Conservation (phyloP, 1,140 invertebrate species). For the Caligus rogercresseyi region DNA sequence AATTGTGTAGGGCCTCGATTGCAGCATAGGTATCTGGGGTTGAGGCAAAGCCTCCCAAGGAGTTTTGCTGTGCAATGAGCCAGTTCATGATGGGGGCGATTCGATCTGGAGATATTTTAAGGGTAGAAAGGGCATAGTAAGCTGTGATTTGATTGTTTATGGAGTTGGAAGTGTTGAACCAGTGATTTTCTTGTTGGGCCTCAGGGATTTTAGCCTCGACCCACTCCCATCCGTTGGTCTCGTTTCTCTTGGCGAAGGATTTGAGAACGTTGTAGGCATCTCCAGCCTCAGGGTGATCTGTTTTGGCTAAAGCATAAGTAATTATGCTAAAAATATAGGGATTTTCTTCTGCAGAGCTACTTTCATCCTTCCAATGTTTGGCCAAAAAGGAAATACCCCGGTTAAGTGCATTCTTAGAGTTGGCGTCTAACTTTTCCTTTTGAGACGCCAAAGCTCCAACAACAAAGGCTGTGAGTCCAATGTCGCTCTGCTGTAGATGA, state of each 20-base stretch:
- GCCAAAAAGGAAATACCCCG: constrained; percentile 63
- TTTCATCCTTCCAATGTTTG: constrained; percentile 38
- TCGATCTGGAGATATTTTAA: constrained; percentile 35
- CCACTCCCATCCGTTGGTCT: constrained; percentile 31
- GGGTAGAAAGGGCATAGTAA: constrained; percentile 53
- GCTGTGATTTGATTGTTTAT: constrained; percentile 65
- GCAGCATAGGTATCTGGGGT: constrained; percentile 16
- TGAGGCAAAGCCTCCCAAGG: constrained; percentile 59
- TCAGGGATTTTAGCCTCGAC: constrained; percentile 25
- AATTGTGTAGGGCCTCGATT: constrained; percentile 2
- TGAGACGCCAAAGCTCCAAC: constrained; percentile 48
- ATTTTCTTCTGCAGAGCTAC: constrained; percentile 39
- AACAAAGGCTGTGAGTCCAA: constrained; percentile 66
- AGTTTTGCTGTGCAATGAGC: constrained; percentile 60
- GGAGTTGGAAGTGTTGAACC: constrained; percentile 45
- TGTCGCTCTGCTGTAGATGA: constrained; percentile 35
- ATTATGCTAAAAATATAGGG: constrained; percentile 56
- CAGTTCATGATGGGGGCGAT: constrained; percentile 61
- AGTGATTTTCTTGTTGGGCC: constrained; percentile 45
- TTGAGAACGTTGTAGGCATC: constrained; percentile 48
- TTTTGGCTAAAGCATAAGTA: constrained; percentile 54
- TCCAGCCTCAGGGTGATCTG: constrained; percentile 46
- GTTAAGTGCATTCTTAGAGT: constrained; percentile 39
- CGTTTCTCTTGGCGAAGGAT: constrained; percentile 32
- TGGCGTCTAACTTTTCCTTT: constrained; percentile 10